phyloP scores from a whole-genome alignment of 1,140 invertebrate genomes.

The Caenorhabditis tropicalis region DNA sequence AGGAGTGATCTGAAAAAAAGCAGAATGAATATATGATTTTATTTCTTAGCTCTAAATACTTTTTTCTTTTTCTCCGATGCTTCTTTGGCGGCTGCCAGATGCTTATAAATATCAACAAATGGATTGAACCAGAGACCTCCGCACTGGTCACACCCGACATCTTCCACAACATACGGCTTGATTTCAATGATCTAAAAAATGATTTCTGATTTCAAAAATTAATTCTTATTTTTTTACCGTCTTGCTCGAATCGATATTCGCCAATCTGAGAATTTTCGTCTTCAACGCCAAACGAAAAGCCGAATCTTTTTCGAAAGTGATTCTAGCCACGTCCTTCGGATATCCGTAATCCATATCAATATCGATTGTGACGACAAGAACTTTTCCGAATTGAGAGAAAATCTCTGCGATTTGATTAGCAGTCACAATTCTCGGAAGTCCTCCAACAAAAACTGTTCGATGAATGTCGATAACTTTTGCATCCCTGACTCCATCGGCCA shows the following conservation, averaged over 20 bases:
- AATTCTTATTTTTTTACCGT: background rate
- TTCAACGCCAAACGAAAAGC: background rate
- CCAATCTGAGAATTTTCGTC: background rate
- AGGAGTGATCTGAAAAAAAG: too few relatives aligned
- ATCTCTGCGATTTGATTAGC: background rate
- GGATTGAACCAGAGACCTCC: constrained; percentile 22
- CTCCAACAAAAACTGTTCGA: background rate
- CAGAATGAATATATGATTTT: too few relatives aligned
- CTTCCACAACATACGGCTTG: constrained; percentile 23
- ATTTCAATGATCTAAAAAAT: background rate
- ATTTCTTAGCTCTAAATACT: too few relatives aligned
- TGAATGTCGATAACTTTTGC: background rate
- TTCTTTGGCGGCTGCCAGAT: background rate
- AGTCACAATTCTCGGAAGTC: constrained; percentile 23
- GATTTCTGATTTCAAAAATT: background rate
- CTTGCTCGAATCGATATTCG: constrained; percentile 27
- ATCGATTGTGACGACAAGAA: constrained; percentile 21
- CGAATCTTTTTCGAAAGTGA: background rate
- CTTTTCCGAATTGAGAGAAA: background rate
- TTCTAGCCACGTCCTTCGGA: background rate
- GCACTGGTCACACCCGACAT: constrained; percentile 20
- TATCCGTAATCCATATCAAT: constrained; percentile 4
- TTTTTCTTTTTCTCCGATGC: too few relatives aligned
- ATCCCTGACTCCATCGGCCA: background rate
- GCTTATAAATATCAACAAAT: background rate